Base-by-base conservation (phyloP, 2,888 invertebrate genomes). In the Xylota sylvarum region DNA sequence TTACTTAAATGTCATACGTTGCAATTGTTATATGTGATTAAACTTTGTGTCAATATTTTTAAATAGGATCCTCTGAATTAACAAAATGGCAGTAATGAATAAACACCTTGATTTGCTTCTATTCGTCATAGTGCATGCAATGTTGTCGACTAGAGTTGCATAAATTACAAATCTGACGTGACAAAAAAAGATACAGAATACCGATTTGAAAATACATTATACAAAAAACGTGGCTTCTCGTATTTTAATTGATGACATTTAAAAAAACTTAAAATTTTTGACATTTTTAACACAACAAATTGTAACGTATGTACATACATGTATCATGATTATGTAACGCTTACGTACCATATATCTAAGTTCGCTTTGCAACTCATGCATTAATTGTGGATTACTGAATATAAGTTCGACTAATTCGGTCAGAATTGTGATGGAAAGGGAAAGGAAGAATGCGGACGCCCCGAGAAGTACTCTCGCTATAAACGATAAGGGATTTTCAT, bases 371-470 rank as follows among this genome's bases (percentile, higher is more conserved):
- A 92, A 89, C 87, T 90, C 90, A 88, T 89, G 87, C 89, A 92
- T 88, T 87, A 92, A 89, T 89, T 92, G 91, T 79, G 92, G 92
- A 89, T 92, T 92, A 90, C 90, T 90, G 89, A 89, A 90, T 91
- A 92, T 88, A 90, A 91, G 90, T 76, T 92, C 90, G 88, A 92
- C 90, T 89, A 92, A 90, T 89, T 92, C 92, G 83, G 89, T 92
- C 88, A 92, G 90, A 88, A 92, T 92, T 89, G 89, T 91, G 84
- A 92, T 77, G 62, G 92, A 92, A 90, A 92, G 90, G 84, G 92
- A 92, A 55, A 92, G 89, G 90, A 92, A 92, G 83, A 91, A 90
- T 88, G 92, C 91, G 14, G 92, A 92, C 87, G 92, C 92, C 60
- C 91, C 92, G 85, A 92, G 90, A 89, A 92, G 89, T 88, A 92